Percentiles rank a stretch among this genome's conserved stretches.
phyloP scores from a whole-genome alignment of 2,113 vertebrate genomes.

The Saguinus midas region DNA sequence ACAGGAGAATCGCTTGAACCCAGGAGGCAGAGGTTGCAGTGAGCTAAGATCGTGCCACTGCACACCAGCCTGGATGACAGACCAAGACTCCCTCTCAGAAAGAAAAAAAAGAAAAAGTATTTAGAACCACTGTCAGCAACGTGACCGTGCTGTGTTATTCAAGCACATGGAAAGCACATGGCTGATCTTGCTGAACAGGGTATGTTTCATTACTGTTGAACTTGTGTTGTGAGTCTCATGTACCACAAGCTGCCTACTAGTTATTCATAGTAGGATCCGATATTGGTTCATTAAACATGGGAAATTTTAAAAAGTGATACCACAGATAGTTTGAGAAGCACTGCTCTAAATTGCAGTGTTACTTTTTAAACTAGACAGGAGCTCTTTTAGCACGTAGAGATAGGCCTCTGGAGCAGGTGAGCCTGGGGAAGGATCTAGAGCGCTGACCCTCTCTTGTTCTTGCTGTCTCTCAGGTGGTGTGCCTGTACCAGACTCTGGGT shows the following conservation, averaged over 20 bases:
- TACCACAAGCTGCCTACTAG: neutral
- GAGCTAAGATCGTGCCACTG: too few species aligned
- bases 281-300: neutral
- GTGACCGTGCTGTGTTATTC: neutral
- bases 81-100: too few species aligned
- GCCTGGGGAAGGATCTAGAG: neutral
- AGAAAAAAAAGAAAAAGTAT: neutral
- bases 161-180: neutral
- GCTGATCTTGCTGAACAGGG: neutral
- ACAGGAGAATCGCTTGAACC: too few species aligned
- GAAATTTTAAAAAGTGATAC: neutral
- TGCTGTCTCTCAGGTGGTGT: conserved; percentile 87
- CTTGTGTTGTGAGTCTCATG: neutral
- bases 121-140: neutral
- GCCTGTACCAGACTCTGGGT: conserved; percentile 92
- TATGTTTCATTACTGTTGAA: neutral
- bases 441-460: conserved; percentile 7
- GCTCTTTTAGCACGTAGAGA: neutral
- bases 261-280: neutral
- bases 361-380: neutral
- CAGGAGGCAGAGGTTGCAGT: too few species aligned
- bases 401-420: neutral
- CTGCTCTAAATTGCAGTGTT: neutral
- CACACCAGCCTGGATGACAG: too few species aligned
- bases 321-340: neutral